Conservation (phyloP, 2,113 vertebrate genomes). For the Nothoprocta perdicaria region DNA sequence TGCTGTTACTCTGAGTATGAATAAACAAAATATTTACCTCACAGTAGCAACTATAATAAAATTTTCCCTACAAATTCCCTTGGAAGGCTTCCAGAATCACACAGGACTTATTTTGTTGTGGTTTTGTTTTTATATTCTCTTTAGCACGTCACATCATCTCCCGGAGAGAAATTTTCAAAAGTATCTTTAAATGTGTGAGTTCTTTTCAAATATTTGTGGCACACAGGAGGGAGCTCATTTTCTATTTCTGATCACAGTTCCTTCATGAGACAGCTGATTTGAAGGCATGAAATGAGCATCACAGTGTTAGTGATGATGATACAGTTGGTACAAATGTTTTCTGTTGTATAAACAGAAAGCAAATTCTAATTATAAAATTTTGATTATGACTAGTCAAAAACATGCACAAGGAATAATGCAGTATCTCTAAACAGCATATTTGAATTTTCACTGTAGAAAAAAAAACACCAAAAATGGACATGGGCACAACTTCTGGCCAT, state of each 20-base stretch:
- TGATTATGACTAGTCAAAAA: not conserved
- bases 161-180: not conserved
- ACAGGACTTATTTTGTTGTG: rapidly evolving
- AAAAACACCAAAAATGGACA: not conserved
- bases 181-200: not conserved
- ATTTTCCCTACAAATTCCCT: not conserved
- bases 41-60: not conserved
- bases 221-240: not conserved
- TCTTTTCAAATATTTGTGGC: not conserved
- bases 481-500: not conserved
- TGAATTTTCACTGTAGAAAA: not conserved
- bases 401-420: not conserved
- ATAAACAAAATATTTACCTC: slow-evolving; percentile 46
- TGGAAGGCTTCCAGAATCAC: not conserved
- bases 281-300: not conserved
- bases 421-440: not conserved
- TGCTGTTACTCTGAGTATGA: not conserved
- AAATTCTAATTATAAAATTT: not conserved
- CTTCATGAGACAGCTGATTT: not conserved
- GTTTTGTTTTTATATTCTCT: slow-evolving; percentile 15
- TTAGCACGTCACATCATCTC: not conserved
- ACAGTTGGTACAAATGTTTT: not conserved
- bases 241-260: not conserved
- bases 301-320: not conserved
- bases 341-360: not conserved